Evolutionary conservation across 2,888 invertebrate species (phyloP).

Genomic region (Spicauda simplicius): DNA sequence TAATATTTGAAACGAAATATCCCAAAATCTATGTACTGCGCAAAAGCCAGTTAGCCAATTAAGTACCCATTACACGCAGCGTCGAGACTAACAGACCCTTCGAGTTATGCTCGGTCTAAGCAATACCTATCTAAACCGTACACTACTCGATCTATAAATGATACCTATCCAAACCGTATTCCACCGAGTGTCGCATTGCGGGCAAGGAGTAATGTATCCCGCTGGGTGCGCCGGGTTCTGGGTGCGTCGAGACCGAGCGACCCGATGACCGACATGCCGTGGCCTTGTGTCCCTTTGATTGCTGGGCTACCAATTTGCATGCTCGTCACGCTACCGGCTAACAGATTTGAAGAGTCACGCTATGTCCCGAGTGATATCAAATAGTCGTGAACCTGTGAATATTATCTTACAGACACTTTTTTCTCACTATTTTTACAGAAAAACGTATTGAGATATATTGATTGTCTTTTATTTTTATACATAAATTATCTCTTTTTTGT

Average conservation of each 20-base stretch:
- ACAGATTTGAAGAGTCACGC: conserved; percentile 23
- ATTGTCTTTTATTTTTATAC: no score
- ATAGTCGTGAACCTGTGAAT: no score
- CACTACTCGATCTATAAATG: not conserved
- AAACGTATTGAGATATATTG: no score
- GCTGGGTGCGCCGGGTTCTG: conserved; percentile 65
- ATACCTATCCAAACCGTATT: not conserved
- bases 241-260: conserved; percentile 67
- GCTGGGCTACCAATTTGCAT: conserved; percentile 63
- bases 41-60: no score
- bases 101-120: no score
- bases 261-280: conserved; percentile 76
- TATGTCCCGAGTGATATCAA: conserved; percentile 3
- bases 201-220: conserved; percentile 70
- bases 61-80: no score
- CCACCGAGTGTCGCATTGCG: conserved; percentile 72
- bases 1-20: no score
- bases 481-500: no score
- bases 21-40: no score
- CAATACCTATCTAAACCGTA: not conserved
- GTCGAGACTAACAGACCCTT: no score
- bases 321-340: conserved; percentile 54
- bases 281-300: conserved; percentile 67
- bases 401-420: no score
- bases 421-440: no score